Base-by-base conservation (phyloP, 2,888 invertebrate species). In the Drosophila kuntzei region DNA sequence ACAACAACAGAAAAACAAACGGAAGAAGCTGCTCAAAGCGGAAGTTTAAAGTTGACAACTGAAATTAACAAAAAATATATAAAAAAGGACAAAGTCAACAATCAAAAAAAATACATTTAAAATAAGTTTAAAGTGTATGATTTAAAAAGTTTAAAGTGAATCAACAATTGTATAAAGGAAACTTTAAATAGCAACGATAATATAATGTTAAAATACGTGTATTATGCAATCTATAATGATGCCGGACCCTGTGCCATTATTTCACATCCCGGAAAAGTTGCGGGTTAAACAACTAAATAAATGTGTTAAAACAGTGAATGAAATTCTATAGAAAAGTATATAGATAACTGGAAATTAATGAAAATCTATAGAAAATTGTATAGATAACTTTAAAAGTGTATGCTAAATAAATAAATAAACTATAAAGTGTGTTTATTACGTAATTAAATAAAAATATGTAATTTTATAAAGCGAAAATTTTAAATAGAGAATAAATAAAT, bases 211-310 rank as follows among this genome's bases (percentile, higher is more conserved):
- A 65, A 55, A 43, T 51, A 64, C 46, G 54, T 41, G 36, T 41
- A 29, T 44, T 8, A 14, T 2, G 36, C 14, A 9, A 39, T 55
- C 16, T 61, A 50, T 34, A 27, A 65, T 44, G 55, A 71, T 51
- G 27, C 57, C 41, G 71, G 59, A 44, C 46, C 20, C 25, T 7
- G 66, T 49, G 65, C 47, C 47, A 59, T 66, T 1, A 59, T 59
- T 32, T 49, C 58, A n/a, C 47, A 75, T 49, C 62, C 76, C 4
- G 71, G 59, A 5, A 71, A 71, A 22, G 61, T 75, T 11, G 76
- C 59, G n/a, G 75, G 76, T 4, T 75, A 41, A 74, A 14, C 20
- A 8, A n/a, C n/a, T n/a, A n/a, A n/a, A n/a, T n/a, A 36, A 37
- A 32, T 34, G 47, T 27, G 34, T 14, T 18, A 60, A 25, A 34